These are phyloP conservation scores for Embiotoca jacksoni DNA, from an alignment of 2,113 vertebrate species.

Conservation along the genomic window DNA sequence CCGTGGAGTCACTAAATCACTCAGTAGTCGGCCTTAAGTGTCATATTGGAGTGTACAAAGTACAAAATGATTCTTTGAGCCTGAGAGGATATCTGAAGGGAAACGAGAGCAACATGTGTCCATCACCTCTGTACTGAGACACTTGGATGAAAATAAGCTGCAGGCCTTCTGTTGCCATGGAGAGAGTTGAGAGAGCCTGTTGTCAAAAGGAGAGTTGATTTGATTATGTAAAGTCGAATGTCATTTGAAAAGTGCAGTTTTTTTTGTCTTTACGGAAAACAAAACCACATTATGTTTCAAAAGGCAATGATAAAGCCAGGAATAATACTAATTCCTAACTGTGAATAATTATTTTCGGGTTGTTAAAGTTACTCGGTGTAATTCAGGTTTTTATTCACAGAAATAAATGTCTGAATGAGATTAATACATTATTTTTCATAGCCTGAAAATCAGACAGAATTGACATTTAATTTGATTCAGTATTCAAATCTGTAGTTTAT, in stretches of 20 bases:
- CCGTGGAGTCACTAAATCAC: constrained; percentile 17
- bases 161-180: constrained; percentile 30
- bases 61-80: background rate
- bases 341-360: background rate
- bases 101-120: constrained; percentile 19
- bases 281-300: background rate
- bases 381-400: background rate
- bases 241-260: constrained; percentile 11
- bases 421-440: background rate
- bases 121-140: constrained; percentile 13
- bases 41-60: background rate
- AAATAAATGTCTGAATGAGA: background rate
- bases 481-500: background rate
- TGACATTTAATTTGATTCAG: background rate
- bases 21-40: background rate
- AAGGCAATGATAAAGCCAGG: background rate
- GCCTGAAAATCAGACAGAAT: background rate
- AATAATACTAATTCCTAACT: background rate
- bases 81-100: background rate
- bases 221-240: background rate
- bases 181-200: background rate
- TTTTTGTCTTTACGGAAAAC: background rate
- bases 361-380: background rate
- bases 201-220: background rate
- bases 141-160: constrained; percentile 30